Evolutionary conservation across 2,113 vertebrate genomes (phyloP), one percentile per base, ranked within the genome.

Genomic region (Gopherus flavomarginatus): DNA sequence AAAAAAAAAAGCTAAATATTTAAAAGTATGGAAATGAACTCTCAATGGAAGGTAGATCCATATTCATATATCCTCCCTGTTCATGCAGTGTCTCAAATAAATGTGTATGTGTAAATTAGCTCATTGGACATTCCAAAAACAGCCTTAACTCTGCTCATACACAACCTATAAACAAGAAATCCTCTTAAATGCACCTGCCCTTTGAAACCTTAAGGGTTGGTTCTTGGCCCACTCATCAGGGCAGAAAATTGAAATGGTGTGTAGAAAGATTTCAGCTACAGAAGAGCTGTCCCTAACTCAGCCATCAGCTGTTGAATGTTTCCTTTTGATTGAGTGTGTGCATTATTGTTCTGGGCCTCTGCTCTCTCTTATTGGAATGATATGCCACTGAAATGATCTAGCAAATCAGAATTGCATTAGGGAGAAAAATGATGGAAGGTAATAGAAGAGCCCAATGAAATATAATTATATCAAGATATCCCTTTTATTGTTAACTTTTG

Each of bases 381-480:
- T 50, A 47, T 75, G 5, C 53, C 90, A 53, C 59, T 49, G 62
- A 93, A 88, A 42, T 69, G 57, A 91, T 86, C 57, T 82, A 87
- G 47, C 59, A 86, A 94, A 88, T 93, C 86, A 92, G 83, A 78
- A 78, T 85, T 93, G 44, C 89, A 29, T 88, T 93, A 91, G 77
- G 85, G 79, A 65, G n/a, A 96, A 88, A 38, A 95, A 80, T 86
- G 80, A 90, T 3, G 72, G 79, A 90, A 92, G 83, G 83, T 50
- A 95, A 90, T 92, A 92, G 42, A 93, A 93, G 83, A 94, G 3
- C 4, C 54, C 2, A 82, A 72, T 92, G 93, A 96, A 97, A 94
- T 87, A 17, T 44, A 92, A 90, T 93, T 91, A 92, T 31, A 1
- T 50, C 78, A 94, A 62, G 92, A 77, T 75, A 84, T 96, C 44